Conservation (phyloP, 1,140 invertebrate species). For the Orchestia grillus region DNA sequence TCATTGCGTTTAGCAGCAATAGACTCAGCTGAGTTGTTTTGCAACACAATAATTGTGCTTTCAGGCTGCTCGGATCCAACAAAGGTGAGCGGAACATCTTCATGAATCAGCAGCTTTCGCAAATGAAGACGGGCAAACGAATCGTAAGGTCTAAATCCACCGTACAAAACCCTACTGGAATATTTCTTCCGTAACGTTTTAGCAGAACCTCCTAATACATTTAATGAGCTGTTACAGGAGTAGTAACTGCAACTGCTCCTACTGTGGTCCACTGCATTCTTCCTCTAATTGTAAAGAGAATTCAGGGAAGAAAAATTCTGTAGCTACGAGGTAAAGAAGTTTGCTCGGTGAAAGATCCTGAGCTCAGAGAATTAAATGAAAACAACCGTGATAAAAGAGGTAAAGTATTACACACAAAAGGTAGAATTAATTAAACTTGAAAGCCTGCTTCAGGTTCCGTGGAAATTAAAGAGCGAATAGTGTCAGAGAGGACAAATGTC, state of each 20-base stretch:
- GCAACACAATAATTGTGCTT: neutral
- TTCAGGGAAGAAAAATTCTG: neutral
- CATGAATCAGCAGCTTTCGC: neutral
- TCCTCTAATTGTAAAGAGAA: neutral
- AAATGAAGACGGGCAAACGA: neutral
- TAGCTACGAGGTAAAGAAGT: neutral
- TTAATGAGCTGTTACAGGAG: neutral
- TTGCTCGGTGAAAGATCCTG: neutral
- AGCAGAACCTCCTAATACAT: neutral
- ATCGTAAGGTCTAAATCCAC: neutral
- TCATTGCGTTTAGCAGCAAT: no score
- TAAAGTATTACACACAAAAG: neutral
- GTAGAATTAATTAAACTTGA: neutral
- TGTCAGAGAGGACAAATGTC: slow-evolving; percentile 5
- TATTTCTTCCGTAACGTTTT: neutral
- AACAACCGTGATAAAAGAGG: neutral
- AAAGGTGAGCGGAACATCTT: neutral
- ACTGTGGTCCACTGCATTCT: neutral
- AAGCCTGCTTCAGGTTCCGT: neutral
- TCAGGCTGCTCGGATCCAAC: neutral
- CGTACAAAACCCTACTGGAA: neutral
- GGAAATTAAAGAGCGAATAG: neutral
- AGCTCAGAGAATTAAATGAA: neutral
- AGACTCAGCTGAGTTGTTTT: neutral
- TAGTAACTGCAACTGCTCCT: neutral